phyloP scores from a whole-genome alignment of 2,888 invertebrate genomes.

The Phengaris arion region DNA sequence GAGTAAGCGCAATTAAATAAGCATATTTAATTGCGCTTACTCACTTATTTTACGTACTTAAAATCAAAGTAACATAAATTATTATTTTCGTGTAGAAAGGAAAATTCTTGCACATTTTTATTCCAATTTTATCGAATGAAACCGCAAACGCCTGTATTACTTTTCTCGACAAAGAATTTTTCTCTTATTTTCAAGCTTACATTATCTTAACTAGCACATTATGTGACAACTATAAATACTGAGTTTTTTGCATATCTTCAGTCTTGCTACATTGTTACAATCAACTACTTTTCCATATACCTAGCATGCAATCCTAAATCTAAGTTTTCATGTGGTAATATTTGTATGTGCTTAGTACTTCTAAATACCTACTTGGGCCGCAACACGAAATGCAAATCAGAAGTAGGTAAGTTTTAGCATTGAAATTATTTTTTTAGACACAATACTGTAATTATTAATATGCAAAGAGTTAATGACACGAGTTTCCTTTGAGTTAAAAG shows the following conservation, averaged over 20 bases:
- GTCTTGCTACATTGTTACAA: constrained; percentile 27
- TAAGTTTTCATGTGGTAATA: constrained; percentile 6
- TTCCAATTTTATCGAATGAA: constrained; percentile 14
- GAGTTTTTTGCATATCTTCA: constrained; percentile 23
- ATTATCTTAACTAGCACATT: constrained; percentile 23
- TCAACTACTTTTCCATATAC: not conserved
- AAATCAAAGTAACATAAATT: not conserved
- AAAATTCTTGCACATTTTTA: constrained; percentile 9
- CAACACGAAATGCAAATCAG: not conserved
- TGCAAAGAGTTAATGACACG: too few relatives aligned
- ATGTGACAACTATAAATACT: constrained; percentile 23
- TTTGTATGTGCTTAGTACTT: not conserved
- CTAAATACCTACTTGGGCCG: not conserved
- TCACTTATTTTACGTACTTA: not conserved
- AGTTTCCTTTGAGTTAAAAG: too few relatives aligned
- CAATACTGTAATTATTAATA: too few relatives aligned
- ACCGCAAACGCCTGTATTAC: constrained; percentile 3
- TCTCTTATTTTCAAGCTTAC: constrained; percentile 1
- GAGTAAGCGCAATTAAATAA: too few relatives aligned
- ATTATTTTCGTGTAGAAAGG: constrained; percentile 4
- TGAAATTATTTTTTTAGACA: too few relatives aligned
- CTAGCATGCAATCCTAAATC: constrained; percentile 17
- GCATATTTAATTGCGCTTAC: too few relatives aligned
- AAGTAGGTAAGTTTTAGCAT: not conserved
- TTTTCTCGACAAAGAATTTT: constrained; percentile 21